Evolutionary conservation across 2,113 vertebrate species (phyloP).

Genomic region (Antechinus flavipes): DNA sequence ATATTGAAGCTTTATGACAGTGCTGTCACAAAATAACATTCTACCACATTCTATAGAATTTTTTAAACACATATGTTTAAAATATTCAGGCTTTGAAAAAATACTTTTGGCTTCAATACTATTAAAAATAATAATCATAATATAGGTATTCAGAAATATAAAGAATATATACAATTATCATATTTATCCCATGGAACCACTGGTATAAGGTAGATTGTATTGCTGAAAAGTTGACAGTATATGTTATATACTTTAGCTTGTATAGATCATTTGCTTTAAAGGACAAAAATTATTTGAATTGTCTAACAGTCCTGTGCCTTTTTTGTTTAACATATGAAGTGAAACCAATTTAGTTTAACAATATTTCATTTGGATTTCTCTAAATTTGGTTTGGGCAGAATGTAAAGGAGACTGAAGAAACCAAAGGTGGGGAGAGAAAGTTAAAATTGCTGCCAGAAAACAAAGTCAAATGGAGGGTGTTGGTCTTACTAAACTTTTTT

Average conservation of each 20-base stretch:
- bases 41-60: not conserved
- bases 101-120: not conserved
- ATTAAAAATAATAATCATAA: constrained; percentile 35
- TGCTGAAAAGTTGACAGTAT: not conserved
- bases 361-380: not conserved
- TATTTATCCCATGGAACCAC: not conserved
- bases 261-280: not conserved
- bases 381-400: not conserved
- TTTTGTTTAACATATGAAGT: not conserved
- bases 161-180: constrained; percentile 17
- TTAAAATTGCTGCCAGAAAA: not conserved
- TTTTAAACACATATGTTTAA: not conserved
- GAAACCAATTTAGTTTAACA: not conserved
- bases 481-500: not conserved
- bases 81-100: not conserved
- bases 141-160: constrained; percentile 26
- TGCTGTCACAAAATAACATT: not conserved
- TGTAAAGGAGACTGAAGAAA: not conserved
- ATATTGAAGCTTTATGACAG: not conserved
- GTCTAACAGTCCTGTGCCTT: not conserved
- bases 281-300: not conserved
- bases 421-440: not conserved
- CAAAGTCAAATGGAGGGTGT: constrained; percentile 5
- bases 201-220: constrained; percentile 13
- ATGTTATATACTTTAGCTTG: not conserved